These are phyloP conservation scores for Mythimna lalbum DNA, from an alignment of 2,888 invertebrate genomes.

Conservation along the genomic window DNA sequence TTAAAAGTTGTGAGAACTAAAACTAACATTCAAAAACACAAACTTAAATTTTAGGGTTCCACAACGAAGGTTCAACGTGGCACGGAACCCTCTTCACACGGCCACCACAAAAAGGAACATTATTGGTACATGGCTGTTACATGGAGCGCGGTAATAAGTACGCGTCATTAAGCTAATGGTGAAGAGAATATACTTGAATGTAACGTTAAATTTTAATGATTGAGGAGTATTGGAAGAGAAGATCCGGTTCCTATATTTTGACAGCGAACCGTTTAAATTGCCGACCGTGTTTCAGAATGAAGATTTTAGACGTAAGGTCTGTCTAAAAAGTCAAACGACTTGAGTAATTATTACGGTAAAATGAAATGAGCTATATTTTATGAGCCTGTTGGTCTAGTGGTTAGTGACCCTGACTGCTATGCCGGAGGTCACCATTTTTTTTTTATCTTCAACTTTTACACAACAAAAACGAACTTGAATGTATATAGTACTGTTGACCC, in stretches of 20 bases:
- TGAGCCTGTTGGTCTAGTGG: too few species aligned
- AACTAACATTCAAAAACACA: slow-evolving; percentile 9
- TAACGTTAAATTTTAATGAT: slow-evolving; percentile 34
- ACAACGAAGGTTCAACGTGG: slow-evolving; percentile 16
- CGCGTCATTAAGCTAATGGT: slow-evolving; percentile 47
- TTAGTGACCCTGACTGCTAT: too few species aligned
- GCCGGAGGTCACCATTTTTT: too few species aligned
- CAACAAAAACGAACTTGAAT: too few species aligned
- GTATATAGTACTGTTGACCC: too few species aligned
- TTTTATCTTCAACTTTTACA: too few species aligned
- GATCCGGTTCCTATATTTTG: too few species aligned
- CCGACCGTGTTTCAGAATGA: background rate
- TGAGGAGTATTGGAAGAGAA: background rate
- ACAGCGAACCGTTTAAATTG: background rate
- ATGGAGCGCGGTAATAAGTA: slow-evolving; percentile 40
- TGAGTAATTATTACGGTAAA: too few species aligned
- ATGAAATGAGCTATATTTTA: too few species aligned
- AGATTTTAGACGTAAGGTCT: background rate
- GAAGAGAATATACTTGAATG: slow-evolving; percentile 7
- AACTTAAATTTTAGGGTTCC: slow-evolving; percentile 24
- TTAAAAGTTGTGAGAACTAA: background rate
- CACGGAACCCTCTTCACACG: slow-evolving; percentile 35
- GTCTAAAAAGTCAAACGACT: too few species aligned
- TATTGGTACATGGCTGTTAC: slow-evolving; percentile 34
- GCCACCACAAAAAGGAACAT: slow-evolving; percentile 51